phyloP scores from a whole-genome alignment of 2,888 invertebrate species.

The Volucella inanis region DNA sequence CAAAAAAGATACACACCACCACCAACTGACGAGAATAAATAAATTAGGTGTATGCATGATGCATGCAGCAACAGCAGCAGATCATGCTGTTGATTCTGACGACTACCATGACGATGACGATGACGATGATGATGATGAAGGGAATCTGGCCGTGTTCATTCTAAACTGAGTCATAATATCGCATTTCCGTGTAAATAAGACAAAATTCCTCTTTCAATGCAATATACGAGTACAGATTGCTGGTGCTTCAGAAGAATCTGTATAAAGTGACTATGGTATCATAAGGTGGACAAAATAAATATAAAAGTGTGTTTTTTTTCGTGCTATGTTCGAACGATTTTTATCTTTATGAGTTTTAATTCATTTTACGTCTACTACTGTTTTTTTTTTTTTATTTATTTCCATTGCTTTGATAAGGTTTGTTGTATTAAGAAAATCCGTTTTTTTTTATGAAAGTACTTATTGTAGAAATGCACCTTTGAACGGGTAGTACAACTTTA shows the following conservation, averaged over 20 bases:
- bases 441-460: slow-evolving; percentile 14
- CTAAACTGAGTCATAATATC: slow-evolving; percentile 73
- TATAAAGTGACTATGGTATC: slow-evolving; percentile 30
- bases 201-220: slow-evolving; percentile 32
- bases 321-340: slow-evolving; percentile 25
- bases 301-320: slow-evolving; percentile 31
- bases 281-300: slow-evolving; percentile 48
- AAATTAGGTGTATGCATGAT: slow-evolving; percentile 70
- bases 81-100: slow-evolving; percentile 16
- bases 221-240: slow-evolving; percentile 1
- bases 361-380: slow-evolving; percentile 55
- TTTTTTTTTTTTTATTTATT: slow-evolving; percentile 22
- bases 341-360: slow-evolving; percentile 55
- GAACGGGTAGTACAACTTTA: slow-evolving; percentile 30
- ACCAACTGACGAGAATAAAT: slow-evolving; percentile 71
- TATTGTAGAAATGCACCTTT: slow-evolving; percentile 40
- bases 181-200: slow-evolving; percentile 73
- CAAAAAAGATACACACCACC: slow-evolving; percentile 63
- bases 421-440: not conserved
- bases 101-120: slow-evolving; percentile 8
- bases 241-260: slow-evolving; percentile 14
- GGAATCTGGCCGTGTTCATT: slow-evolving; percentile 40
- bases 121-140: slow-evolving; percentile 32
- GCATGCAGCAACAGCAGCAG: slow-evolving; percentile 29
- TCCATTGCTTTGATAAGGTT: slow-evolving; percentile 48